Percentiles rank a stretch among this genome's conserved stretches.
Evolutionary conservation across 2,888 invertebrate genomes (phyloP).

Genomic region (Acrocera orbiculus): DNA sequence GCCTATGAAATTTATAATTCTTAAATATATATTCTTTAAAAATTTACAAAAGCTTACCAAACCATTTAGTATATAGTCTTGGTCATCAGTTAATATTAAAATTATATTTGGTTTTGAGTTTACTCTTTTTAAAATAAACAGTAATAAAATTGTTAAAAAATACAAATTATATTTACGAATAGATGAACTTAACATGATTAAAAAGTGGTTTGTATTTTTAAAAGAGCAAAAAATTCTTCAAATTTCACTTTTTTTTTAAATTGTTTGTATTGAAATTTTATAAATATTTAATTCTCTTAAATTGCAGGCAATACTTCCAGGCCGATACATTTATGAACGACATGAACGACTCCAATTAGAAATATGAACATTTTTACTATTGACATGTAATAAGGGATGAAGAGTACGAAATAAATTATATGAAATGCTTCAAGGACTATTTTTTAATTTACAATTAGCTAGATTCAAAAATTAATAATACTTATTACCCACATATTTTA

Average conservation of each 20-base stretch:
- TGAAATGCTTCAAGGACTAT: too few relatives aligned
- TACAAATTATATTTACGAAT: too few relatives aligned
- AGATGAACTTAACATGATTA: too few relatives aligned
- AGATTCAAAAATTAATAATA: too few relatives aligned
- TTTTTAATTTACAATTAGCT: too few relatives aligned
- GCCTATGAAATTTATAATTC: background rate
- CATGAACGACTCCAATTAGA: slow-evolving; percentile 56
- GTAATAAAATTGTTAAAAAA: too few relatives aligned
- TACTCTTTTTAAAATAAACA: background rate
- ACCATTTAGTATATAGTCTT: slow-evolving; percentile 60
- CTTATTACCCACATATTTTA: too few relatives aligned
- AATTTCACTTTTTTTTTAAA: background rate
- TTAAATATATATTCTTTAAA: background rate
- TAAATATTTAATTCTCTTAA: background rate
- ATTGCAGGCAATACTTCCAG: slow-evolving; percentile 50
- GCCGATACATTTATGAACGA: slow-evolving; percentile 62
- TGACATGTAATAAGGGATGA: slow-evolving; percentile 56
- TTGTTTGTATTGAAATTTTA: background rate
- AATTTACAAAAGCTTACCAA: slow-evolving; percentile 39
- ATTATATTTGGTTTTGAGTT: slow-evolving; percentile 47
- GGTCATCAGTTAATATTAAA: slow-evolving; percentile 68
- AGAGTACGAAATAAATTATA: too few relatives aligned
- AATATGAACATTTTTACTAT: slow-evolving; percentile 63
- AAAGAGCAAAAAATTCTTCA: background rate
- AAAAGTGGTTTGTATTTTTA: too few relatives aligned